Evolutionary conservation across 1,140 invertebrate genomes (phyloP).

Genomic region (Medauroidea extradentata): DNA sequence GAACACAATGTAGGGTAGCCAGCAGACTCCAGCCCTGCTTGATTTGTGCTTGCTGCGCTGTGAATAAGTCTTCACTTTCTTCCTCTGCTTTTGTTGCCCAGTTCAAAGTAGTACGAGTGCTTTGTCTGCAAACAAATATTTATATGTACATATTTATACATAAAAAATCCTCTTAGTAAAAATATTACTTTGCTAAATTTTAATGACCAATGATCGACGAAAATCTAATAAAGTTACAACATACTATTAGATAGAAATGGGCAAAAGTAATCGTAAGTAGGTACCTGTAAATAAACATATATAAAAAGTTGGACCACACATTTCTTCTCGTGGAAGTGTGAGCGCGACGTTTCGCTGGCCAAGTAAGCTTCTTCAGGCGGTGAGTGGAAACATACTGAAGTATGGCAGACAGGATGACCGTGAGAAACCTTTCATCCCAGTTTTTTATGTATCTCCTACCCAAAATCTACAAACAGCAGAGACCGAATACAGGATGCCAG

Average conservation of each 20-base stretch:
- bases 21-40: constrained; percentile 96
- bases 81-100: constrained; percentile 55
- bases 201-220: neutral
- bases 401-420: too few species aligned
- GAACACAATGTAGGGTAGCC: constrained; percentile 92
- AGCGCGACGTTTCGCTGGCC: too few species aligned
- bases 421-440: neutral
- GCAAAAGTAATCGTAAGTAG: neutral
- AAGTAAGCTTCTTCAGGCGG: too few species aligned
- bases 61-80: constrained; percentile 73
- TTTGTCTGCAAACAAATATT: constrained; percentile 31
- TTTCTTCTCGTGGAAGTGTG: too few species aligned
- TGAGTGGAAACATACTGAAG: too few species aligned
- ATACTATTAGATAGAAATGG: neutral
- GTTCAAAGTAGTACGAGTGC: constrained; percentile 14
- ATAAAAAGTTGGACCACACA: too few species aligned
- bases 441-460: too few species aligned
- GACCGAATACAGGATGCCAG: too few species aligned
- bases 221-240: neutral
- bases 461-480: too few species aligned
- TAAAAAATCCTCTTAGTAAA: neutral
- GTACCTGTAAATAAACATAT: neutral
- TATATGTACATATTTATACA: neutral
- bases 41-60: constrained; percentile 83
- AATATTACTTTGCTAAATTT: constrained; percentile 3